These are phyloP conservation scores for Tillus elongatus DNA, from an alignment of 2,888 invertebrate species.

Conservation along the genomic window DNA sequence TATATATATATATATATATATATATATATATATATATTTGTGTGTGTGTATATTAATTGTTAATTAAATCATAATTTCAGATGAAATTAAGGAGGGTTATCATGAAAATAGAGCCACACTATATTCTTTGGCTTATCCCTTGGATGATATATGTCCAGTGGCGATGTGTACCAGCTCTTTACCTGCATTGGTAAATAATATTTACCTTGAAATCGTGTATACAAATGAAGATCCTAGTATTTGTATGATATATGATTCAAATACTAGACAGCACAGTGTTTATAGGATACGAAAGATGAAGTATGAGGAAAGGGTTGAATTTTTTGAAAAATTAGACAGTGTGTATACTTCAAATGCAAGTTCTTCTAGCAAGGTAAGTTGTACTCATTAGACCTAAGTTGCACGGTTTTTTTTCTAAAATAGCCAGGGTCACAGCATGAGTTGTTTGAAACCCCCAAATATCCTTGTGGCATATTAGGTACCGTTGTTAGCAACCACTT, in stretches of 20 bases:
- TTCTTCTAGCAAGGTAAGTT: constrained; percentile 30
- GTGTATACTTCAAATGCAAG: constrained; percentile 23
- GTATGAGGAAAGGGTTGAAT: constrained; percentile 52
- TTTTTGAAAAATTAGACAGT: constrained; percentile 27
- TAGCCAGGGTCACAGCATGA: no score
- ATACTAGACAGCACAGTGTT: constrained; percentile 68
- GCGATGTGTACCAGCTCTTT: constrained; percentile 57
- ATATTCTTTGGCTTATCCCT: constrained; percentile 79
- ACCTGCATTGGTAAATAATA: constrained; percentile 55
- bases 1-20: no score
- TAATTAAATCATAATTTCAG: no score
- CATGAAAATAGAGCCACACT: constrained; percentile 59
- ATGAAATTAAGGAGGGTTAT: constrained; percentile 19
- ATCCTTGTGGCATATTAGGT: no score
- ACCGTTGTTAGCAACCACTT: no score
- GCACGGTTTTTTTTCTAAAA: no score
- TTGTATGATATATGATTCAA: constrained; percentile 70
- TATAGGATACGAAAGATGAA: constrained; percentile 71
- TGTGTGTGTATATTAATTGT: no score
- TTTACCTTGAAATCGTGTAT: constrained; percentile 58
- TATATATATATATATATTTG: no score
- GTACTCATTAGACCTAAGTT: no score
- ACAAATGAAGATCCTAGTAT: constrained; percentile 70
- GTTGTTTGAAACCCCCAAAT: no score
- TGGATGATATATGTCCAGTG: constrained; percentile 85